Evolutionary conservation across 2,113 vertebrate genomes (phyloP).

Genomic region (Melanerpes formicivorus): DNA sequence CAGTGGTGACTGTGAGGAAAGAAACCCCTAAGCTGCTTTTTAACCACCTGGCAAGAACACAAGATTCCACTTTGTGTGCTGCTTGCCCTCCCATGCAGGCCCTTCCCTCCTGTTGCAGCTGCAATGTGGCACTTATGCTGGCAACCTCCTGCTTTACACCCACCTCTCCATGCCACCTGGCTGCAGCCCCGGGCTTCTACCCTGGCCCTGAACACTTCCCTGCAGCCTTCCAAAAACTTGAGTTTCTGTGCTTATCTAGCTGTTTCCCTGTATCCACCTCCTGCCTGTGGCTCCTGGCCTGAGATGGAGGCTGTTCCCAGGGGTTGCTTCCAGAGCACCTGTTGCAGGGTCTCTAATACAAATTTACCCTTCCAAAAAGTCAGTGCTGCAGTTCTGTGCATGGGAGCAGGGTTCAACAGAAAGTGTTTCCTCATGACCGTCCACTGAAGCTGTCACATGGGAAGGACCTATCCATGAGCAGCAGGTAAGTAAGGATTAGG

Average conservation of each 20-base stretch:
- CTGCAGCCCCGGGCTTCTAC: neutral
- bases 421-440: neutral
- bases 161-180: neutral
- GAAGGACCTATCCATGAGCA: neutral
- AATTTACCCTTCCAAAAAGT: neutral
- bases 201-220: neutral
- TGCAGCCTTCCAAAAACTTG: neutral
- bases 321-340: neutral
- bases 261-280: neutral
- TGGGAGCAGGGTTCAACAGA: accelerated
- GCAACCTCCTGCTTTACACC: neutral
- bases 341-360: neutral
- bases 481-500: neutral
- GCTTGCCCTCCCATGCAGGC: neutral
- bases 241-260: accelerated
- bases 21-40: neutral
- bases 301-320: neutral
- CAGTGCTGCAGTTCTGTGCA: accelerated
- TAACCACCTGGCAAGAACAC: neutral
- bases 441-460: neutral
- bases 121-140: neutral
- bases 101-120: neutral
- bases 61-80: neutral
- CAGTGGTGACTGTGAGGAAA: neutral
- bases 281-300: neutral